phyloP scores from a whole-genome alignment of 2,797 vertebrate genomes.

The Oryzias dopingdopingensis region DNA sequence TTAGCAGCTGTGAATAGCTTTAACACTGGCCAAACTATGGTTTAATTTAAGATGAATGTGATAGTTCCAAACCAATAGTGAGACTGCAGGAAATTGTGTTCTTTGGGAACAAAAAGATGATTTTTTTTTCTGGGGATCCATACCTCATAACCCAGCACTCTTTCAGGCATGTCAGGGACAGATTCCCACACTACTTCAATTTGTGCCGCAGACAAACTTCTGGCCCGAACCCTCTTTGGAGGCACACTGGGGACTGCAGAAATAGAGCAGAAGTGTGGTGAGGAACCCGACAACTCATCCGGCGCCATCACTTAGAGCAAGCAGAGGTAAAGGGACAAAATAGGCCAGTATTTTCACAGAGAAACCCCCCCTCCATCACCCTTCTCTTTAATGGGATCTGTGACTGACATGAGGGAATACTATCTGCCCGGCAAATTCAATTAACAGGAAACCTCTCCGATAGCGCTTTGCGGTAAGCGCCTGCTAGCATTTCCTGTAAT shows the following conservation, averaged over 20 bases:
- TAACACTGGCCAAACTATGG: not conserved
- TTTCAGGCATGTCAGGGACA: conserved; percentile 82
- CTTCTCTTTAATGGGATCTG: conserved; percentile 71
- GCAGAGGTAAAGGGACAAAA: conserved; percentile 57
- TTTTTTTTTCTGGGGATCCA: conserved; percentile 2
- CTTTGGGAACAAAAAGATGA: conserved; percentile 8
- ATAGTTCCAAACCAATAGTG: conserved; percentile 13
- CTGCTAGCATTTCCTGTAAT: conserved; percentile 79
- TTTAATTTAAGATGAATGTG: conserved; percentile 1
- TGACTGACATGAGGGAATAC: conserved; percentile 78
- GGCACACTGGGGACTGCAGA: conserved; percentile 84
- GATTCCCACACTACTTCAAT: conserved; percentile 88
- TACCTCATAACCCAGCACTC: conserved; percentile 94
- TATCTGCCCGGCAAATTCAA: conserved; percentile 80
- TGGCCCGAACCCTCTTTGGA: conserved; percentile 80
- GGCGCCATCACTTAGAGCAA: conserved; percentile 55
- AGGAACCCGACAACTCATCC: conserved; percentile 48
- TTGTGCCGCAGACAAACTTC: conserved; percentile 86
- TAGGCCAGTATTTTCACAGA: conserved; percentile 66
- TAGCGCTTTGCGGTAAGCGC: conserved; percentile 69
- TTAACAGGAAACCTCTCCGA: conserved; percentile 77
- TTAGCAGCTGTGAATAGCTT: too few relatives aligned
- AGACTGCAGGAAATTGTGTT: conserved; percentile 20
- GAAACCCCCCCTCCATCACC: conserved; percentile 66
- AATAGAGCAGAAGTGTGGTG: conserved; percentile 48